Evolutionary conservation across 2,797 vertebrate genomes (phyloP), one percentile per base, ranked within the genome.

Genomic region (Neoniphon sammara): DNA sequence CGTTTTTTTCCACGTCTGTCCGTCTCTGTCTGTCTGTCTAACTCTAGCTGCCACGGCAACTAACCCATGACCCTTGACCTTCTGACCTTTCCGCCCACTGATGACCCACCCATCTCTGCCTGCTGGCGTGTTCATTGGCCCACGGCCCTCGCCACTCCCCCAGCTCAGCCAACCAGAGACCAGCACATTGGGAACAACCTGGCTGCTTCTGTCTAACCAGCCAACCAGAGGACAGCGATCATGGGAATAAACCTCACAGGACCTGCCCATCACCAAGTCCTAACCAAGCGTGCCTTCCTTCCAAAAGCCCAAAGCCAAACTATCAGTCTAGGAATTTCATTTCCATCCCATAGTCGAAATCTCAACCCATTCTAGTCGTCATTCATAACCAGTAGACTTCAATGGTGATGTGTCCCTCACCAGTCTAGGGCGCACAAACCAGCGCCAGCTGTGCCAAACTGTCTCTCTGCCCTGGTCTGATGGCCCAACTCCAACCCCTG

Each of bases 11-110:
- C 91, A 90, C 90, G 92, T 93, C 89, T 87, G 88, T 92, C 93
- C 91, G 92, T 94, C 88, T 93, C 92, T 94, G 94, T 93, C 94
- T 93, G 92, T 88, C 96, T 93, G 92, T 88, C 96, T 98, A 98
- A 98, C 97, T 96, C 97, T 97, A 99, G 97, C 98, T 97, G 96
- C 97, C 97, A 98, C 97, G 96, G 98, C 97, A 98, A 99, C 98
- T 99, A 99, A 99, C 97, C 97, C 97, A 98, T 99, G 98, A 99
- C 96, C 97, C 97, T 96, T 98, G 97, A 98, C 96, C 97, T 92
- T 98, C 97, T 99, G 97, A 98, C 97, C 96, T 98, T 97, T 99
- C 97, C 96, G 97, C 96, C 97, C 97, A 98, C 97, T 98, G 98
- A 98, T 96, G 98, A 98, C 97, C 97, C 98, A 95, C 97, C 97